A percentile compares a stretch with the other conserved stretches of the same genome.
Evolutionary conservation across 2,113 vertebrate species (phyloP).

Genomic region (Oxygymnocypris stewartii): DNA sequence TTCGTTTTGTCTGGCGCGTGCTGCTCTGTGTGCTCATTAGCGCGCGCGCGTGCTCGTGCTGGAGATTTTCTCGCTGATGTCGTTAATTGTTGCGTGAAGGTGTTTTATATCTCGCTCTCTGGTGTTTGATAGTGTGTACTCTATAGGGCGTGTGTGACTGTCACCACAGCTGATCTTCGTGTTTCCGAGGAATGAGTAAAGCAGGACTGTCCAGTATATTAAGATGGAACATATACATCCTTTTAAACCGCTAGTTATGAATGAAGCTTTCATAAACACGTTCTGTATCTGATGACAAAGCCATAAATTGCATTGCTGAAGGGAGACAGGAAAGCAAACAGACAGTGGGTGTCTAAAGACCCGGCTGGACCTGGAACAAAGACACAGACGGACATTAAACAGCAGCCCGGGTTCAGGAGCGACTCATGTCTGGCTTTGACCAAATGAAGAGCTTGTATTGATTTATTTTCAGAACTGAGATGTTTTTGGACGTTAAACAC

Average conservation of each 20-base stretch:
- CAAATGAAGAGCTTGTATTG: background rate
- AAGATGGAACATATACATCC: background rate
- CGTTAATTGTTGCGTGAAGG: background rate
- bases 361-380: conserved; percentile 6
- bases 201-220: background rate
- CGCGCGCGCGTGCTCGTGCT: background rate
- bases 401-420: too few relatives aligned
- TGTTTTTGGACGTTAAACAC: conserved; percentile 78
- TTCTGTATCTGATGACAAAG: background rate
- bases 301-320: background rate
- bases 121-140: background rate
- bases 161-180: background rate
- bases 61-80: background rate
- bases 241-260: background rate
- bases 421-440: background rate
- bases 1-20: background rate
- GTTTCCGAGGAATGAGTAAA: background rate
- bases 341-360: background rate
- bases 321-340: background rate
- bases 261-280: background rate
- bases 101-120: conserved; percentile 16
- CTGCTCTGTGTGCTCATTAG: background rate
- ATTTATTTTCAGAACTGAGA: conserved; percentile 77
- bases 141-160: background rate
- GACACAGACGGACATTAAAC: background rate